phyloP scores from a whole-genome alignment of 1,140 invertebrate genomes.

The Hesperophylax magnus region DNA sequence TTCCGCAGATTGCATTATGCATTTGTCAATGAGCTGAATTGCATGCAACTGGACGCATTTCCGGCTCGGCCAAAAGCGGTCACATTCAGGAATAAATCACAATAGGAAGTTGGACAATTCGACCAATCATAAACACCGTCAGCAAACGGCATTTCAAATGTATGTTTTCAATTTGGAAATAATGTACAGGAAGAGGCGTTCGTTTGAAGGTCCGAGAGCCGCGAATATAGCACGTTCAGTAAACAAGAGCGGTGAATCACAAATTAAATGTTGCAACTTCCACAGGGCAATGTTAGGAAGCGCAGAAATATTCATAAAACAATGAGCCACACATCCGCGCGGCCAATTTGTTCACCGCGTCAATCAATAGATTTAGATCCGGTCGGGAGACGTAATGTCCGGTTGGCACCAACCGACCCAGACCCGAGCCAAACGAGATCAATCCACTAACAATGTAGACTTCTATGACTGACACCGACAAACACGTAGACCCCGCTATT shows the following conservation, averaged over 20 bases:
- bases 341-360: slow-evolving; percentile 49
- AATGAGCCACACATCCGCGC: slow-evolving; percentile 54
- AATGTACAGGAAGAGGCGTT: slow-evolving; percentile 35
- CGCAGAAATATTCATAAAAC: slow-evolving; percentile 43
- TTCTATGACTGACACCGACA: no score
- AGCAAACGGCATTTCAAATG: neutral
- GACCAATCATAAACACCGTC: slow-evolving; percentile 15
- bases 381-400: slow-evolving; percentile 52
- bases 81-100: slow-evolving; percentile 35
- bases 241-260: slow-evolving; percentile 32
- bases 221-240: neutral
- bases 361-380: slow-evolving; percentile 56
- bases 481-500: slow-evolving; percentile 1
- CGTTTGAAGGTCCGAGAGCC: neutral
- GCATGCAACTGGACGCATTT: slow-evolving; percentile 52
- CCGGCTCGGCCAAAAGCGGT: slow-evolving; percentile 38
- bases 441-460: neutral
- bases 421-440: neutral
- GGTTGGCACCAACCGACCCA: slow-evolving; percentile 23
- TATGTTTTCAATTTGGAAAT: slow-evolving; percentile 15
- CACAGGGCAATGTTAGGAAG: neutral
- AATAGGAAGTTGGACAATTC: slow-evolving; percentile 45
- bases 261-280: slow-evolving; percentile 36
- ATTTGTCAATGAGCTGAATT: slow-evolving; percentile 51
- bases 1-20: slow-evolving; percentile 47